Conservation (phyloP, 2,113 vertebrate species). For the Caloenas nicobarica region DNA sequence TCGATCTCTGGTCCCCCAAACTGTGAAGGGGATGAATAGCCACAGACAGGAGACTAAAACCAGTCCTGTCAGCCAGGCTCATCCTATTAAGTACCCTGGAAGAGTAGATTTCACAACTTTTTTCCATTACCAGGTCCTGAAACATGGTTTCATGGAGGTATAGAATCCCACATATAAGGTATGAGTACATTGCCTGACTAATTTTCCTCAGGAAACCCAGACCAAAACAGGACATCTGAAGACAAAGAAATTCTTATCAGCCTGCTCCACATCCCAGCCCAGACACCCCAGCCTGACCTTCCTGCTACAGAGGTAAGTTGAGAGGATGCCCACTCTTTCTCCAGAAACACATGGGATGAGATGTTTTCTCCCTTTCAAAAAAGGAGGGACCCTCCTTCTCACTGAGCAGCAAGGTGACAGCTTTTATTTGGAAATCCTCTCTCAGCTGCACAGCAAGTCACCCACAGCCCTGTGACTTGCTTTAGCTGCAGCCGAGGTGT, state of each 20-base stretch:
- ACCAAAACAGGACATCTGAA: not conserved
- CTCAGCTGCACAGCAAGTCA: rapidly evolving
- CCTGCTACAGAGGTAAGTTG: not conserved
- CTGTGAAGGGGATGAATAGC: not conserved
- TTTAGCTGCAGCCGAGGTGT: not conserved
- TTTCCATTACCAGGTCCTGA: not conserved
- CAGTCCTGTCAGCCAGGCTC: not conserved
- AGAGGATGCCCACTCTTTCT: not conserved
- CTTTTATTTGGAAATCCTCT: not conserved
- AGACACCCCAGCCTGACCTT: not conserved
- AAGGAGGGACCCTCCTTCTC: not conserved
- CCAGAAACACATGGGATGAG: not conserved
- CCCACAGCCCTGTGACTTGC: not conserved
- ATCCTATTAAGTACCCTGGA: not conserved
- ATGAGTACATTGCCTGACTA: not conserved
- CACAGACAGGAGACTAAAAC: not conserved
- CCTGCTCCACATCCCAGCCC: not conserved
- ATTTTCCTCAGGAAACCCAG: not conserved
- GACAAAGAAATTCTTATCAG: not conserved
- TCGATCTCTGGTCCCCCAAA: not conserved
- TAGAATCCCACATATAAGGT: not conserved
- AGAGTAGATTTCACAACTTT: not conserved
- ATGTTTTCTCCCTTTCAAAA: not conserved
- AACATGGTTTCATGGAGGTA: not conserved
- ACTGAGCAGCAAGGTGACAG: not conserved